phyloP scores from a whole-genome alignment of 2,888 invertebrate genomes.

The Tortrix viridana region DNA sequence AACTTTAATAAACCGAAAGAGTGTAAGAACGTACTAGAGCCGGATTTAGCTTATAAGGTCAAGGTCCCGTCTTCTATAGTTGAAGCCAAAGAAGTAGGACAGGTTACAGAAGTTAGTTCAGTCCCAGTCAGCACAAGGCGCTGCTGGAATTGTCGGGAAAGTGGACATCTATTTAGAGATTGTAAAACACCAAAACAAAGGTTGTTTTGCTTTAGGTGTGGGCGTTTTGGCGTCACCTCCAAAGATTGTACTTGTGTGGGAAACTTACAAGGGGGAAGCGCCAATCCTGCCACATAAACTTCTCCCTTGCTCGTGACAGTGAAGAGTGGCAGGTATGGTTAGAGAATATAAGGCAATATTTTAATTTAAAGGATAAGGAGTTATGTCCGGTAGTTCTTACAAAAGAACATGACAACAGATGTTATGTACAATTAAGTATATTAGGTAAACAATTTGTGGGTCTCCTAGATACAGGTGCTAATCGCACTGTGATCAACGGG shows the following conservation, averaged over 20 bases:
- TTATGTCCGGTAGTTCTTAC: too few species aligned
- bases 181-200: constrained; percentile 3
- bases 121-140: not conserved
- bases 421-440: constrained; percentile 24
- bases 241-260: constrained; percentile 8
- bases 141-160: constrained; percentile 6
- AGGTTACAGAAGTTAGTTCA: not conserved
- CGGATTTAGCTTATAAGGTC: not conserved
- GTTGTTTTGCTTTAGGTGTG: not conserved
- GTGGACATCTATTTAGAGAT: not conserved
- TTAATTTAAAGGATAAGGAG: too few species aligned
- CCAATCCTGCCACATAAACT: constrained; percentile 28
- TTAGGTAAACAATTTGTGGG: constrained; percentile 25
- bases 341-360: constrained; percentile 1
- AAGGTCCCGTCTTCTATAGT: not conserved
- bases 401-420: too few species aligned
- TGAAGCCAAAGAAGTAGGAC: not conserved
- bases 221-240: not conserved
- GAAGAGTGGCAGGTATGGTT: constrained; percentile 37
- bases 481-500: constrained; percentile 21
- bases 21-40: not conserved
- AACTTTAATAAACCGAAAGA: not conserved
- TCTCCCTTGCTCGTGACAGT: constrained; percentile 11
- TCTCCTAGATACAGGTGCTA: constrained; percentile 35
- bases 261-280: constrained; percentile 9